phyloP scores from a whole-genome alignment of 2,113 vertebrate genomes.

The Lipophrys pholis region DNA sequence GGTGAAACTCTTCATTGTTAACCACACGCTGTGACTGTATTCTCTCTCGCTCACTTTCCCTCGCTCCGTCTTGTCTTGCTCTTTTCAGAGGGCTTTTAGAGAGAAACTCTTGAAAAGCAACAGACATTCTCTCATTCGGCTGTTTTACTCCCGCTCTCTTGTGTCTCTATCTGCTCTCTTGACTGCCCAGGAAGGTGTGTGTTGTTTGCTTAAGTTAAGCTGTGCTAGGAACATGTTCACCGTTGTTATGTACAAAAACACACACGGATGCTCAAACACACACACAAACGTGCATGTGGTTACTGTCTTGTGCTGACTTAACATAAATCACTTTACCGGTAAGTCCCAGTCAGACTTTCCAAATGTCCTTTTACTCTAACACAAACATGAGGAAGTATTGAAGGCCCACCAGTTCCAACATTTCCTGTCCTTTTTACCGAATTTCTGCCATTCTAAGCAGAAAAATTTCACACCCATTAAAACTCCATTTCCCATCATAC shows the following conservation, averaged over 20 bases:
- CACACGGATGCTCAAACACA: slow-evolving; percentile 3
- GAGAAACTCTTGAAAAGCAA: slow-evolving; percentile 42
- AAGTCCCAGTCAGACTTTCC: slow-evolving; percentile 42
- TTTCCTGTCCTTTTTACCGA: slow-evolving; percentile 34
- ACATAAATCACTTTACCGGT: slow-evolving; percentile 47
- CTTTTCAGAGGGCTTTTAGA: slow-evolving; percentile 19
- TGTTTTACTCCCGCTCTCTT: slow-evolving; percentile 23
- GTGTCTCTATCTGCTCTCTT: slow-evolving; percentile 69
- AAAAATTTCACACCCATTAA: slow-evolving; percentile 24
- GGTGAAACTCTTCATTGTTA: slow-evolving; percentile 64
- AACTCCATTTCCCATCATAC: slow-evolving; percentile 61
- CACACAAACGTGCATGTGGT: slow-evolving; percentile 19
- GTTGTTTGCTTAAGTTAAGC: slow-evolving; percentile 78
- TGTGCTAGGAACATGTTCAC: slow-evolving; percentile 55
- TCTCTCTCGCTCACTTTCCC: slow-evolving; percentile 35
- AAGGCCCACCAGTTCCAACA: neutral
- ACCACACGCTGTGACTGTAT: slow-evolving; percentile 59
- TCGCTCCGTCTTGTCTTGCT: slow-evolving; percentile 26
- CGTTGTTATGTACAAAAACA: slow-evolving; percentile 67
- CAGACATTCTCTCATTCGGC: slow-evolving; percentile 12
- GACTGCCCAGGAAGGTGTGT: slow-evolving; percentile 77
- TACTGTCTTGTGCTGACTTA: slow-evolving; percentile 63
- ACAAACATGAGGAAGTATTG: slow-evolving; percentile 61
- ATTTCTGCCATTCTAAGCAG: slow-evolving; percentile 58
- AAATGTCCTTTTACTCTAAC: slow-evolving; percentile 37